Evolutionary conservation across 2,888 invertebrate genomes (phyloP).

Genomic region (Amphipyra berbera): DNA sequence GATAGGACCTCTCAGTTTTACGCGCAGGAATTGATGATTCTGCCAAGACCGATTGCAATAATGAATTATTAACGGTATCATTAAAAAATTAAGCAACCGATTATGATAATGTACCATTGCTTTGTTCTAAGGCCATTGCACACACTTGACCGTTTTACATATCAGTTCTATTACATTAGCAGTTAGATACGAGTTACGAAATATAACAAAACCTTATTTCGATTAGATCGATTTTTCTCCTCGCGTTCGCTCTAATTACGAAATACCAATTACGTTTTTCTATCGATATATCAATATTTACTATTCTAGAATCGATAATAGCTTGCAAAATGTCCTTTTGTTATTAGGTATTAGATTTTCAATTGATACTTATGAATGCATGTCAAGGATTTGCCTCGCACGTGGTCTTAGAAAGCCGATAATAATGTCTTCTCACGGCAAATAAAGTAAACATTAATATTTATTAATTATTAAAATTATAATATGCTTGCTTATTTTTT

Average conservation of each 20-base stretch:
- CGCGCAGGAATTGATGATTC: constrained; percentile 32
- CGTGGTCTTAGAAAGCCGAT: constrained; percentile 47
- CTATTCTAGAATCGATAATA: constrained; percentile 69
- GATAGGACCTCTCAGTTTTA: neutral
- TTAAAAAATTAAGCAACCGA: constrained; percentile 29
- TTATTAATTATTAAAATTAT: neutral
- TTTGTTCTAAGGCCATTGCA: constrained; percentile 42
- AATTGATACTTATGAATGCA: constrained; percentile 62
- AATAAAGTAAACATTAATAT: constrained; percentile 33
- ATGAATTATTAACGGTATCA: too few species aligned
- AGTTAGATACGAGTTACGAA: constrained; percentile 45
- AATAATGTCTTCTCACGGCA: constrained; percentile 31
- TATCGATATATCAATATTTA: constrained; percentile 66
- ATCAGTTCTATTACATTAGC: constrained; percentile 42
- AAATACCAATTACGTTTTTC: constrained; percentile 73
- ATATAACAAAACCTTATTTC: constrained; percentile 33
- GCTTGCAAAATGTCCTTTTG: constrained; percentile 73
- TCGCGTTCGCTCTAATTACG: constrained; percentile 75
- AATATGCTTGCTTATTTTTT: neutral
- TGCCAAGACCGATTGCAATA: constrained; percentile 28
- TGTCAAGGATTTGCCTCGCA: constrained; percentile 76
- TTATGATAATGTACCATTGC: constrained; percentile 43
- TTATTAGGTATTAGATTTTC: constrained; percentile 61
- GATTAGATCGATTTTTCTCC: constrained; percentile 46
- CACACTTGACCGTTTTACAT: constrained; percentile 54